A percentile compares a stretch with the other conserved stretches of the same genome.
phyloP scores from a whole-genome alignment of 2,797 vertebrate species.

The Alca torda region DNA sequence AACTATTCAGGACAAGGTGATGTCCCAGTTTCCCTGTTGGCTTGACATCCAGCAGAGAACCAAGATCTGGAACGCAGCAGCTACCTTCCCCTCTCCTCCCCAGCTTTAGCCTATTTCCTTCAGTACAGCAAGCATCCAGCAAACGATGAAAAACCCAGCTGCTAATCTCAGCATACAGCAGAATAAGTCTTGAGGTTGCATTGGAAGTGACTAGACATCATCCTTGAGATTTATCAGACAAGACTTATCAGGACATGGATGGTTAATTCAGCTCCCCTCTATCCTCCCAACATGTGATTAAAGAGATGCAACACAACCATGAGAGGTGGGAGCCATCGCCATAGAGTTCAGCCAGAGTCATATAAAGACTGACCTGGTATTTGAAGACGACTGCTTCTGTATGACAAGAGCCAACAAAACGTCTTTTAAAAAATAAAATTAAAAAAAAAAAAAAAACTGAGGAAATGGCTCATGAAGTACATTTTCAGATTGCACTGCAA shows the following conservation, averaged over 20 bases:
- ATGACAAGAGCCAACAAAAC: background rate
- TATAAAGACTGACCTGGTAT: background rate
- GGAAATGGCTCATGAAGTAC: background rate
- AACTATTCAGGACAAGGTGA: background rate
- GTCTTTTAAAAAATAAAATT: background rate
- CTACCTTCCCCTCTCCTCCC: background rate
- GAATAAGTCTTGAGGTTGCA: background rate
- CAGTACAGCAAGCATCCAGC: background rate
- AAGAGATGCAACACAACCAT: background rate
- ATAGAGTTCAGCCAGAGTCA: background rate
- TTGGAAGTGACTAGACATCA: background rate
- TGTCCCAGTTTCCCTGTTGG: background rate
- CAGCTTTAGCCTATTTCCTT: background rate
- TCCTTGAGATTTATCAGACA: background rate
- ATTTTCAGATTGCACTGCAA: background rate
- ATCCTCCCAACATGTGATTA: background rate
- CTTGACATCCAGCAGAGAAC: background rate
- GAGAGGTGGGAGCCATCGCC: background rate
- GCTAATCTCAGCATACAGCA: background rate
- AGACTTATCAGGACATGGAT: background rate
- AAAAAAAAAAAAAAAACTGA: background rate
- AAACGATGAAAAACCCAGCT: background rate
- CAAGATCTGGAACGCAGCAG: background rate
- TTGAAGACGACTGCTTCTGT: background rate
- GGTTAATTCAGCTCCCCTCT: background rate